phyloP scores from a whole-genome alignment of 2,888 invertebrate genomes.

The Agapostemon virescens region DNA sequence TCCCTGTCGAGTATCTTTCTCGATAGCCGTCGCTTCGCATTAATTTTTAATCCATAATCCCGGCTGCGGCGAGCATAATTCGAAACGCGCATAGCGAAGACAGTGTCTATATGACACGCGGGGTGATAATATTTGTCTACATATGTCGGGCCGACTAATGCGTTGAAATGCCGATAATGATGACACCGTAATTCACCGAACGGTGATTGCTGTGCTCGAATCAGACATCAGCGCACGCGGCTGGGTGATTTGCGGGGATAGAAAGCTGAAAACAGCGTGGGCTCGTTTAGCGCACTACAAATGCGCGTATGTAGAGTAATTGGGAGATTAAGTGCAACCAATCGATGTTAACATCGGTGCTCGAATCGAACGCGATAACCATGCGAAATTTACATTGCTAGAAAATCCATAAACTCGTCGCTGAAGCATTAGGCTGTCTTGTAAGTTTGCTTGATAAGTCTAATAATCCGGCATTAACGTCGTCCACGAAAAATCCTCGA shows the following conservation, averaged over 20 bases:
- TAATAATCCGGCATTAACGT: neutral
- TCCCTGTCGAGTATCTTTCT: neutral
- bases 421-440: neutral
- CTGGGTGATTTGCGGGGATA: constrained; percentile 16
- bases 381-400: neutral
- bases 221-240: constrained; percentile 23
- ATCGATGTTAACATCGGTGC: constrained; percentile 10
- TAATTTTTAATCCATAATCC: neutral
- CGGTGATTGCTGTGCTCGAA: constrained; percentile 41
- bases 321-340: constrained; percentile 39
- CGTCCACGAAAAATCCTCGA: neutral
- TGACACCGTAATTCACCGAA: constrained; percentile 59
- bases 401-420: neutral
- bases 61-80: neutral
- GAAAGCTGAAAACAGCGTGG: constrained; percentile 34
- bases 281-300: constrained; percentile 26
- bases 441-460: neutral
- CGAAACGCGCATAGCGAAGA: neutral
- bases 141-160: constrained; percentile 9
- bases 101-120: neutral
- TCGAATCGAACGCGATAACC: constrained; percentile 1
- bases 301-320: constrained; percentile 24
- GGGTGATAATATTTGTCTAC: constrained; percentile 9
- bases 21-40: neutral
- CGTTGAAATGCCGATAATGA: constrained; percentile 66